Evolutionary conservation across 2,113 vertebrate genomes (phyloP).

Genomic region (Chaenogobius annularis): DNA sequence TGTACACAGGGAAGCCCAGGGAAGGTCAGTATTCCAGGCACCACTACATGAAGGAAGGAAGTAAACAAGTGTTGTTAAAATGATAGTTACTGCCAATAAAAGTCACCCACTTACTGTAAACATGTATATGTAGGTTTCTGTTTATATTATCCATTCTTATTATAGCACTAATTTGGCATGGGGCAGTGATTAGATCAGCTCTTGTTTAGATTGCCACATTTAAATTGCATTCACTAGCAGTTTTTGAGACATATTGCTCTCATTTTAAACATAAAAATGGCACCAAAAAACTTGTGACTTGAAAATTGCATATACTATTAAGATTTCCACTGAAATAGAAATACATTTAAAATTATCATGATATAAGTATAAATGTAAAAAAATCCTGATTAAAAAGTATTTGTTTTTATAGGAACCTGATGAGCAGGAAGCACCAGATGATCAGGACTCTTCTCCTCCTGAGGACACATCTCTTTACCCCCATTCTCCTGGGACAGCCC

Average conservation of each 20-base stretch:
- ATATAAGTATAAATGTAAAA: neutral
- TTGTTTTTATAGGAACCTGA: constrained; percentile 89
- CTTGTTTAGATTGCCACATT: constrained; percentile 28
- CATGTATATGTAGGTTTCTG: constrained; percentile 36
- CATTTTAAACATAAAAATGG: too few relatives aligned
- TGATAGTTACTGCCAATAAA: constrained; percentile 25
- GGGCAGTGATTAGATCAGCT: constrained; percentile 22
- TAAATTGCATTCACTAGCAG: constrained; percentile 44
- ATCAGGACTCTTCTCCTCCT: constrained; percentile 96
- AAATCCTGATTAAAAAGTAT: constrained; percentile 15
- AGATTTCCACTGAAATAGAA: neutral
- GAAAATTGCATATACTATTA: neutral
- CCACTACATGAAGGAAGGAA: constrained; percentile 67
- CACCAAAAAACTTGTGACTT: neutral
- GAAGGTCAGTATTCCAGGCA: constrained; percentile 77
- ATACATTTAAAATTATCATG: neutral
- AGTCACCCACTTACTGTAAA: constrained; percentile 32
- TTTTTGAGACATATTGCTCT: constrained; percentile 49
- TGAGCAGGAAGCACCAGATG: constrained; percentile 96
- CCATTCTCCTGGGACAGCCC: constrained; percentile 93
- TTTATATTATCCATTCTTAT: constrained; percentile 24
- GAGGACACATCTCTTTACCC: constrained; percentile 97
- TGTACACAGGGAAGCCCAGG: constrained; percentile 76
- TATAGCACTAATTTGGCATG: constrained; percentile 33
- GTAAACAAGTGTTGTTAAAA: constrained; percentile 22